Percentiles rank a stretch among this genome's conserved stretches.
These are phyloP conservation scores for Tychaedon coryphoeus DNA, from an alignment of 2,113 vertebrate genomes.

Conservation along the genomic window DNA sequence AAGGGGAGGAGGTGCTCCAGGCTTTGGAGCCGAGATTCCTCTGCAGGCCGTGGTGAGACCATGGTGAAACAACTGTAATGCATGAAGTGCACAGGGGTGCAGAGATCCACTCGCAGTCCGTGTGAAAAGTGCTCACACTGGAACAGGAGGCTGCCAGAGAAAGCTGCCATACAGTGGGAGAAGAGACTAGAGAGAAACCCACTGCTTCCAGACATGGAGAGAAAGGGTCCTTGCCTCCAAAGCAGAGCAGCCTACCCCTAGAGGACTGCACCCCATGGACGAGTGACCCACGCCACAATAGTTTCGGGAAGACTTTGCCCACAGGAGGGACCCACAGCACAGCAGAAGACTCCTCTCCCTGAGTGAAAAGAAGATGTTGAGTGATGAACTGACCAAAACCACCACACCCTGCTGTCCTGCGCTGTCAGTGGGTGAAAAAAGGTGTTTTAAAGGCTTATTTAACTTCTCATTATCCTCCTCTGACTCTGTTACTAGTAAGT, in stretches of 20 bases:
- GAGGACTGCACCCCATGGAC: neutral
- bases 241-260: neutral
- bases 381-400: neutral
- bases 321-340: neutral
- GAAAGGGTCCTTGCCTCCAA: neutral
- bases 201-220: neutral
- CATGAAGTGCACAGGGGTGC: neutral
- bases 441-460: neutral
- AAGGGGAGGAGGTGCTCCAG: neutral
- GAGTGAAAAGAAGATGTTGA: neutral
- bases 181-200: neutral
- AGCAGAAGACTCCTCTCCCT: neutral
- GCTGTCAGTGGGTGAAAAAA: neutral
- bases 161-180: neutral
- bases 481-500: neutral
- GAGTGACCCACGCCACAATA: accelerated
- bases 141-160: neutral
- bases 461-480: neutral
- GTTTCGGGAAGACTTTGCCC: neutral
- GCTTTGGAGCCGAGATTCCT: accelerated
- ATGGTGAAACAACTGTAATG: neutral
- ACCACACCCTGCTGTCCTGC: accelerated
- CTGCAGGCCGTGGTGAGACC: neutral
- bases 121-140: neutral
- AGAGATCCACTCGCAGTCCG: neutral